Evolutionary conservation across 2,797 vertebrate species (phyloP).

Genomic region (Moxostoma hubbsi): DNA sequence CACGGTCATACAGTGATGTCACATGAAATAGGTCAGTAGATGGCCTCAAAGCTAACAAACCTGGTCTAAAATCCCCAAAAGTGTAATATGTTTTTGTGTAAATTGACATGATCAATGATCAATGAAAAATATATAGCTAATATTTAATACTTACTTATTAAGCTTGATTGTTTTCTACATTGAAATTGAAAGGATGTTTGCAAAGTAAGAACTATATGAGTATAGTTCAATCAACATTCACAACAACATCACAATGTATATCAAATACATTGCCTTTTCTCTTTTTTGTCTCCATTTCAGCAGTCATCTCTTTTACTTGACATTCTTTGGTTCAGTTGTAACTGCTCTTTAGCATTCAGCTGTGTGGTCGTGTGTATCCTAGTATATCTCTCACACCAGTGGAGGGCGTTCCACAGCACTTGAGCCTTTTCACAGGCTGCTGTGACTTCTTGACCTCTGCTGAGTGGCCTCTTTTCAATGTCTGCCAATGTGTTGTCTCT

Average conservation of each 20-base stretch:
- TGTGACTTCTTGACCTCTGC: constrained; percentile 47
- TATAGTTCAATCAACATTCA: neutral
- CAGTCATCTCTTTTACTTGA: constrained; percentile 13
- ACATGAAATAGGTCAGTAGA: too few species aligned
- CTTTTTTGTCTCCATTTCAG: constrained; percentile 37
- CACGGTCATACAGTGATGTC: too few species aligned
- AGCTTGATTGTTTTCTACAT: too few species aligned
- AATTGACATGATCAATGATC: too few species aligned
- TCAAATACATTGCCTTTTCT: constrained; percentile 4
- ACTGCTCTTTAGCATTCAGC: constrained; percentile 64
- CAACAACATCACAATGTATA: neutral
- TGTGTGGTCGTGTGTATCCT: constrained; percentile 51
- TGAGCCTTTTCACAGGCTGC: constrained; percentile 32
- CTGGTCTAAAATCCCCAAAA: too few species aligned
- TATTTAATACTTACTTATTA: too few species aligned
- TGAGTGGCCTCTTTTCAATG: constrained; percentile 10
- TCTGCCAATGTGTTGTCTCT: constrained; percentile 1
- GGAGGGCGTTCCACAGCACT: constrained; percentile 39
- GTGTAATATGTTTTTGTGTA: too few species aligned
- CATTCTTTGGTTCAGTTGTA: constrained; percentile 44
- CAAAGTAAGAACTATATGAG: neutral
- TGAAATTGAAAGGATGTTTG: neutral
- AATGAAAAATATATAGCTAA: too few species aligned
- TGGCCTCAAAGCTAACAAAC: too few species aligned
- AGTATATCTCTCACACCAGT: constrained; percentile 46